Base-by-base conservation (phyloP, 2,888 invertebrate species). In the Lymantria monacha region DNA sequence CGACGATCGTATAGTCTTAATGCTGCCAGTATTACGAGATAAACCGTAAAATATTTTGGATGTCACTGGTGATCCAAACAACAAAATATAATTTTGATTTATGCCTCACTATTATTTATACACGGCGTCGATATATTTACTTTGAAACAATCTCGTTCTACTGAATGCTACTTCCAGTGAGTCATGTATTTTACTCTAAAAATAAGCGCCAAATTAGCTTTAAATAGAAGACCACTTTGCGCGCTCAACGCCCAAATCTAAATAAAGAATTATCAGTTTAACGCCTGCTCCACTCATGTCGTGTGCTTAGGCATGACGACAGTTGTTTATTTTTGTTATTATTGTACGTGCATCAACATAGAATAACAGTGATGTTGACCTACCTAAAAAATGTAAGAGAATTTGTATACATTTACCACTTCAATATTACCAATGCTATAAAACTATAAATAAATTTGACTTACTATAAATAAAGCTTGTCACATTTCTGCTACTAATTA, bases 331-430 rank as follows among this genome's bases (percentile, higher is more conserved):
- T 66, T 60, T 61, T 58, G 57, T 64, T 59, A 64, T 57, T 53
- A 48, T 57, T 47, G 42, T 48, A 46, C 54, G 46, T 52, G 48
- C 10, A 33, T 38, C 38, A 47, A 49, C 53, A 50, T 59, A 54
- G 58, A 59, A 49, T 53, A 59, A 56, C 61, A 54, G 42, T 52
- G 49, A 82, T 81, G 83, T 71, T 83, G 75, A 79, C 76, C 65
- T 80, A 81, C 74, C 68, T 83, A 49, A 81, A 75, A 79, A 79
- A 81, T 64, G 83, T 82, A 78, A 81, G 81, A 74, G 11, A 51
- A 51, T 66, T 61, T 51, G 51, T 58, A 42, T 63, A 38, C 51
- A 51, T 46, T 41, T 41, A 9, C 41, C n/a, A 13, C 40, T 40
- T 13, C 12, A 40, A 22, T 8, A 14, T 42, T 42, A 14, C 14